Conservation (phyloP, 2,113 vertebrate genomes). For the Pseudois nayaur region DNA sequence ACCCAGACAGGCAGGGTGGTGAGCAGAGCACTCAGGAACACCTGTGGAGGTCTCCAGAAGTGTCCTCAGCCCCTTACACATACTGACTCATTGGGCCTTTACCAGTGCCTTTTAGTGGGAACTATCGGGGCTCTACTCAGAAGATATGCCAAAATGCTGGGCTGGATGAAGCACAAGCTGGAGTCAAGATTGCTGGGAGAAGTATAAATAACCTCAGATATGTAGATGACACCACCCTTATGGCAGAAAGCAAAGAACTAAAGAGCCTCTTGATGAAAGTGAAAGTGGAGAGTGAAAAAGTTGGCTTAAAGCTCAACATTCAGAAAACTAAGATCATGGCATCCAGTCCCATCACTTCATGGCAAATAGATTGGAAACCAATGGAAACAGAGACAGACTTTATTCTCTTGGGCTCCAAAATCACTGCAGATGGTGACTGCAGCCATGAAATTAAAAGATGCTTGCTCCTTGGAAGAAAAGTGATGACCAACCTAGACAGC, state of each 20-base stretch:
- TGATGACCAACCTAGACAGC: neutral
- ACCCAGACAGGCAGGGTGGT: too few species aligned
- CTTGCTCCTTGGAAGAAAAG: neutral
- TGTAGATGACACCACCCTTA: neutral
- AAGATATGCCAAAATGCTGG: neutral
- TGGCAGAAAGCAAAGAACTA: neutral
- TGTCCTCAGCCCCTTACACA: neutral
- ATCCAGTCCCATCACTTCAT: neutral
- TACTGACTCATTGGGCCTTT: neutral
- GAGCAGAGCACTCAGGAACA: neutral
- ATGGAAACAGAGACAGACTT: neutral
- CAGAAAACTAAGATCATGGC: neutral
- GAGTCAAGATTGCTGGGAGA: neutral
- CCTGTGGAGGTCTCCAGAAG: neutral
- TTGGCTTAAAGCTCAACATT: neutral
- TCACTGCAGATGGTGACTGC: neutral
- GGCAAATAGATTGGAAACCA: neutral
- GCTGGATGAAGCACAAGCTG: neutral
- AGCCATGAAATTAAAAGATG: neutral
- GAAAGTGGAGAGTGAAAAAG: neutral
- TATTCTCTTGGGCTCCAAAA: neutral
- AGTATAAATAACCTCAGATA: neutral
- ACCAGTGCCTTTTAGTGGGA: neutral
- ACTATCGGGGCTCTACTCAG: rapidly evolving
- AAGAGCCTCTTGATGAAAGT: neutral